These are phyloP conservation scores for Hyles vespertilio DNA, from an alignment of 1,140 invertebrate genomes.

Conservation along the genomic window DNA sequence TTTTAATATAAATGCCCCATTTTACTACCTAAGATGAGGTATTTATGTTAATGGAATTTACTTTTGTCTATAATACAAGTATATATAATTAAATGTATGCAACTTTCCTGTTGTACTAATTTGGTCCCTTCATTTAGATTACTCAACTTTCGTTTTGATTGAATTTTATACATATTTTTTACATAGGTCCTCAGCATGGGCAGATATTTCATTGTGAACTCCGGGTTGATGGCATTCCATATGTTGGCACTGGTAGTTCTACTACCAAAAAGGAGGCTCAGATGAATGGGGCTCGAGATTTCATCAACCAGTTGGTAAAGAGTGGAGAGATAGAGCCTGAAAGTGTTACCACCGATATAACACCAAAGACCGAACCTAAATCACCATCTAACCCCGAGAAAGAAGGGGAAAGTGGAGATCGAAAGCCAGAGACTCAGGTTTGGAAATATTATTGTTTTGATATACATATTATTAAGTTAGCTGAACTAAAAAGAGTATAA, in stretches of 20 bases:
- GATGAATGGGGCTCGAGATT: slow-evolving; percentile 94
- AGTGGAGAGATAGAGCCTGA: slow-evolving; percentile 78
- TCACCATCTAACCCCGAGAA: background rate
- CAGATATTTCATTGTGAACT: slow-evolving; percentile 95
- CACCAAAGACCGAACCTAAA: slow-evolving; percentile 19
- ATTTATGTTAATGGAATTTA: too few species aligned
- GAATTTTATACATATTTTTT: background rate
- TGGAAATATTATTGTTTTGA: too few species aligned
- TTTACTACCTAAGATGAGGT: too few species aligned
- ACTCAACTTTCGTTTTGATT: too few species aligned
- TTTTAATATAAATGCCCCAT: too few species aligned
- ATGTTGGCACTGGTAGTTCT: slow-evolving; percentile 95
- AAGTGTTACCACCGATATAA: slow-evolving; percentile 78
- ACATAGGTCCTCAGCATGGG: slow-evolving; percentile 88
- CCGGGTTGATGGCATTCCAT: slow-evolving; percentile 84
- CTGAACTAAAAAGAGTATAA: too few species aligned
- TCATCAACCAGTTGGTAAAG: slow-evolving; percentile 90
- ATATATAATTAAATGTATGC: too few species aligned
- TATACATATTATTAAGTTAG: too few species aligned
- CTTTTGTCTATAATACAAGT: too few species aligned
- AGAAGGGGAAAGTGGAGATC: slow-evolving; percentile 11
- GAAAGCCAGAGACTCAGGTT: slow-evolving; percentile 28
- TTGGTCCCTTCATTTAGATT: too few species aligned
- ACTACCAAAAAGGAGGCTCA: slow-evolving; percentile 90
- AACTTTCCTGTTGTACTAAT: too few species aligned